Evolutionary conservation across 2,113 vertebrate genomes (phyloP).

Genomic region (Pimephales promelas): DNA sequence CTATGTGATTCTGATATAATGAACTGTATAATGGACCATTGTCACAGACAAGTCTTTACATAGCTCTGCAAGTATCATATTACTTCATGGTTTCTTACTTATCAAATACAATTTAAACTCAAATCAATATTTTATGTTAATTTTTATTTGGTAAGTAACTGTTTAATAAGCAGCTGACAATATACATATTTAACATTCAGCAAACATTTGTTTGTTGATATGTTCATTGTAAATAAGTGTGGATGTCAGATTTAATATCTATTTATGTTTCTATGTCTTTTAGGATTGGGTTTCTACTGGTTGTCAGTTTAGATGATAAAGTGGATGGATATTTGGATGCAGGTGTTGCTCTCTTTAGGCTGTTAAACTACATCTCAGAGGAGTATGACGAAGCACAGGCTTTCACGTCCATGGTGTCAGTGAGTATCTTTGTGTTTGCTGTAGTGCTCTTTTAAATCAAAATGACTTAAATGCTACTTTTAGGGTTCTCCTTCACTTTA

Average conservation of each 20-base stretch:
- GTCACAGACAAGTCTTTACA: neutral
- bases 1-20: neutral
- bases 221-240: neutral
- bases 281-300: slow-evolving; percentile 96
- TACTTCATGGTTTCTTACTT: neutral
- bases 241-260: slow-evolving; percentile 19
- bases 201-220: neutral
- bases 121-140: neutral
- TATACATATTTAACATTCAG: slow-evolving; percentile 1
- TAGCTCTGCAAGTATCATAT: neutral
- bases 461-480: neutral
- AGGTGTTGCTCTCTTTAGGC: slow-evolving; percentile 88
- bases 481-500: neutral
- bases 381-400: slow-evolving; percentile 85
- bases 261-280: slow-evolving; percentile 60
- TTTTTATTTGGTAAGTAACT: neutral
- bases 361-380: slow-evolving; percentile 87
- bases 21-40: neutral
- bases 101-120: neutral
- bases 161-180: neutral
- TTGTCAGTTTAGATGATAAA: slow-evolving; percentile 85
- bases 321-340: slow-evolving; percentile 83
- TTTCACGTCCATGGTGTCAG: slow-evolving; percentile 81
- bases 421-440: slow-evolving; percentile 73
- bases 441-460: neutral